phyloP scores from a whole-genome alignment of 2,113 vertebrate genomes.

The Cololabis saira region DNA sequence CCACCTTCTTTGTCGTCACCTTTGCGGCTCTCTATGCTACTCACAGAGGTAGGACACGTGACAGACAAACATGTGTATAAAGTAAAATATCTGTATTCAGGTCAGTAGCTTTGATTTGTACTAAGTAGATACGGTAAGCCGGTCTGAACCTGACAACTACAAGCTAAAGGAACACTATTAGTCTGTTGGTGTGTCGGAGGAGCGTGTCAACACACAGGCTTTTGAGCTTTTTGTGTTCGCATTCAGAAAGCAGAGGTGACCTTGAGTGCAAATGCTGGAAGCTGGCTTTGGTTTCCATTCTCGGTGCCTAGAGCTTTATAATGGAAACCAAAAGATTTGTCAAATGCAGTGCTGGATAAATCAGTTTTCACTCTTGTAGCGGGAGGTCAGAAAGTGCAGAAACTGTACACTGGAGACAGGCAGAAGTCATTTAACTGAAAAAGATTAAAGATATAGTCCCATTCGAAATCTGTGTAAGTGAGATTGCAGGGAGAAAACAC shows the following conservation, averaged over 20 bases:
- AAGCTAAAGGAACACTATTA: background rate
- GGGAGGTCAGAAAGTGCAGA: background rate
- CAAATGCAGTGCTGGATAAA: slow-evolving; percentile 22
- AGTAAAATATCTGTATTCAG: background rate
- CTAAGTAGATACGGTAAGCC: background rate
- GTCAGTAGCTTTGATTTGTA: background rate
- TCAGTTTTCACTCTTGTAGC: slow-evolving; percentile 28
- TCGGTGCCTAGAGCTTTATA: slow-evolving; percentile 42
- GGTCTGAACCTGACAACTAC: slow-evolving; percentile 3
- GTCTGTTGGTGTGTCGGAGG: slow-evolving; percentile 7
- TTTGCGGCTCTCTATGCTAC: slow-evolving; percentile 94
- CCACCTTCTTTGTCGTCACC: slow-evolving; percentile 98
- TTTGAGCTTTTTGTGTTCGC: slow-evolving; percentile 31
- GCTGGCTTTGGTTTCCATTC: slow-evolving; percentile 45
- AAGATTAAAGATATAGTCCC: too few species aligned
- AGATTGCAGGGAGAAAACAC: background rate
- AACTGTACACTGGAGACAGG: background rate
- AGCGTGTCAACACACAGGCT: slow-evolving; percentile 22
- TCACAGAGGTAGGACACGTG: slow-evolving; percentile 88
- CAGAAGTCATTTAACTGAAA: background rate
- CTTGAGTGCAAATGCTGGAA: slow-evolving; percentile 52
- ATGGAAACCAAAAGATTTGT: slow-evolving; percentile 45
- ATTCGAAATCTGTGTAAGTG: background rate
- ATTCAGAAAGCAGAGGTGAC: slow-evolving; percentile 53
- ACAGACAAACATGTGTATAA: background rate